Base-by-base conservation (phyloP, 2,113 vertebrate genomes). In the Capra hircus region DNA sequence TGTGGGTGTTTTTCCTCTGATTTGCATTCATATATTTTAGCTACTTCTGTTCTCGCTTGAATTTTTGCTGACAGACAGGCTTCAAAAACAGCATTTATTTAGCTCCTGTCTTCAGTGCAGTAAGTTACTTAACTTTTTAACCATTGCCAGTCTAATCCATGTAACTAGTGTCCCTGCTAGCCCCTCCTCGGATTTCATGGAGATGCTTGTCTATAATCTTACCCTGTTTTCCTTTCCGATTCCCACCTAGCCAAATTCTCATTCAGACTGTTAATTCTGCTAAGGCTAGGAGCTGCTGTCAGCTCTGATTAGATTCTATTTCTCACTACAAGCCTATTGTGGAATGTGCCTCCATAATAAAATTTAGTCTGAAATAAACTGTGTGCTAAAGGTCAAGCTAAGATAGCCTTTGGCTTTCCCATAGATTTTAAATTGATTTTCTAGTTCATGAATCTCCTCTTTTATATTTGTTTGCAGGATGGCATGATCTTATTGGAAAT, bases 311-410 rank as follows among this genome's bases (percentile, higher is more conserved):
- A 82, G 59, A 33, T 82, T 89, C 45, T 52, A 28, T 83, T 91
- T 95, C 82, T 96, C 23, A 91, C 91, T 91, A 83, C 45, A 86
- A 94, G 90, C 40, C 48, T 52, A 53, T 30, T 48, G 21, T 53
- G 25, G 48, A 88, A 90, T 87, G 55, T 80, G 21, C 36, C 48
- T 89, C 82, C 36, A 50, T 91, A 92, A 97, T 91, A 91, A 96
- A 83, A 98, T 88, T 71, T 89, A 84, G 87, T 89, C 81, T 93
- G 55, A 92, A 95, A 96, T 96, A 95, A 92, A 84, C 64, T 88
- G 77, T 74, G 36, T 71, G 55, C 88, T 88, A 96, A 97, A 96
- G 95, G 85, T 97, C 90, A 97, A 95, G 52, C 59, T 25, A 88
- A 85, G 57, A 83, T 43, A 93, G 52, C 53, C 57, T 71, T 96